Evolutionary conservation across 2,888 invertebrate species (phyloP).

Genomic region (Ptilodon capucinus): DNA sequence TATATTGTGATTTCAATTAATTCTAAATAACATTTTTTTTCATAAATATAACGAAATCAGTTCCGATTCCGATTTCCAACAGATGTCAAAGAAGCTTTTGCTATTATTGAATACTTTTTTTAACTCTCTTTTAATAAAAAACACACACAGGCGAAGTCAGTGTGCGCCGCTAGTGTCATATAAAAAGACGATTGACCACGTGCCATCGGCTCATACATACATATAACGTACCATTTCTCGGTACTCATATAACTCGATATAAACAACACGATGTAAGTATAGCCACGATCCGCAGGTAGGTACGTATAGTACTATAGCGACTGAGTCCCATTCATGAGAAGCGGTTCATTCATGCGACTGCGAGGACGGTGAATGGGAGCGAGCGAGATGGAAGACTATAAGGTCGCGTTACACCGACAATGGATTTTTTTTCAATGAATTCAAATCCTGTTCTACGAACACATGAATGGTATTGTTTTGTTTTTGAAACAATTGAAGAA

Average conservation of each 20-base stretch:
- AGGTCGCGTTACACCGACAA: slow-evolving; percentile 76
- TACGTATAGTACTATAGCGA: slow-evolving; percentile 76
- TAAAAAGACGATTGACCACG: slow-evolving; percentile 64
- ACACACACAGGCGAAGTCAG: neutral
- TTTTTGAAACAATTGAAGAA: slow-evolving; percentile 66
- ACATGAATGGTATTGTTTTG: slow-evolving; percentile 61
- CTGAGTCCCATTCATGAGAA: slow-evolving; percentile 80
- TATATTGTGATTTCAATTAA: too few relatives aligned
- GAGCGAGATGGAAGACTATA: slow-evolving; percentile 62
- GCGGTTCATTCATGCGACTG: slow-evolving; percentile 78
- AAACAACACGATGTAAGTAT: slow-evolving; percentile 45
- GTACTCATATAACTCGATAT: slow-evolving; percentile 60
- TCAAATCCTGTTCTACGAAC: slow-evolving; percentile 70
- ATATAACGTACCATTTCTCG: slow-evolving; percentile 37
- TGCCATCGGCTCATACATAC: slow-evolving; percentile 56
- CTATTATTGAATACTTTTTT: neutral
- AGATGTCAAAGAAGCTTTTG: neutral
- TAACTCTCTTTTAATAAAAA: neutral
- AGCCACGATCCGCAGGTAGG: slow-evolving; percentile 54
- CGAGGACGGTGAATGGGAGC: slow-evolving; percentile 75
- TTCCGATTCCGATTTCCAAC: too few relatives aligned
- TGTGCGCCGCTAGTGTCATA: slow-evolving; percentile 19
- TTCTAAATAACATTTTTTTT: too few relatives aligned
- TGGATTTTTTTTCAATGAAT: slow-evolving; percentile 64
- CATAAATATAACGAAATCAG: too few relatives aligned